Percentiles rank a stretch among this genome's conserved stretches.
Conservation (phyloP, 2,888 invertebrate genomes). For the Synanthedon vespiformis region DNA sequence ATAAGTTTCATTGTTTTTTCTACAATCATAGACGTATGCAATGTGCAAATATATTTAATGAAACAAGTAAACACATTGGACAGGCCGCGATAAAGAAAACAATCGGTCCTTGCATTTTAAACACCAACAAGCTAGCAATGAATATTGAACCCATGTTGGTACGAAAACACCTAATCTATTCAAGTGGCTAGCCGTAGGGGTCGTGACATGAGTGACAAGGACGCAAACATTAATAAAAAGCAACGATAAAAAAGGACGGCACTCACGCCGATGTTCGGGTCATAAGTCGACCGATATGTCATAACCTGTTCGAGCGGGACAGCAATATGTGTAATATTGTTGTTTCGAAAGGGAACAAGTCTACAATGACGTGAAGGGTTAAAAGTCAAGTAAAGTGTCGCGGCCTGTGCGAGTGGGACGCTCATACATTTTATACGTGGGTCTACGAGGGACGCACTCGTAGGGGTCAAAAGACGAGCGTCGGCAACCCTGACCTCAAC, state of each 20-base stretch:
- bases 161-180: conserved; percentile 70
- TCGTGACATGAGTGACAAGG: conserved; percentile 54
- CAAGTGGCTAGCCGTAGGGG: conserved; percentile 63
- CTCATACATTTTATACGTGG: conserved; percentile 20
- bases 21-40: too few relatives aligned
- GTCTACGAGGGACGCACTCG: conserved; percentile 31
- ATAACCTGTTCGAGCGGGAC: conserved; percentile 62
- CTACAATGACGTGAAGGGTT: conserved; percentile 64
- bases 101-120: conserved; percentile 46
- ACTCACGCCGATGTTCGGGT: conserved; percentile 46
- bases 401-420: conserved; percentile 51
- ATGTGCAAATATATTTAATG: too few relatives aligned
- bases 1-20: too few relatives aligned
- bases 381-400: conserved; percentile 66
- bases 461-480: conserved; percentile 66
- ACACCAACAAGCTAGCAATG: conserved; percentile 62
- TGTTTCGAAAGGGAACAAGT: conserved; percentile 40
- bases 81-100: conserved; percentile 19
- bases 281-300: conserved; percentile 68
- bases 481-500: conserved; percentile 65
- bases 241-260: conserved; percentile 39
- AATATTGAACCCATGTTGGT: conserved; percentile 59
- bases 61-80: background rate
- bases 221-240: conserved; percentile 29
- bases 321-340: conserved; percentile 21